Conservation (phyloP, 30 jellyfish, hydroid and myxozoan genomes). For the Aurelia sp. region DNA sequence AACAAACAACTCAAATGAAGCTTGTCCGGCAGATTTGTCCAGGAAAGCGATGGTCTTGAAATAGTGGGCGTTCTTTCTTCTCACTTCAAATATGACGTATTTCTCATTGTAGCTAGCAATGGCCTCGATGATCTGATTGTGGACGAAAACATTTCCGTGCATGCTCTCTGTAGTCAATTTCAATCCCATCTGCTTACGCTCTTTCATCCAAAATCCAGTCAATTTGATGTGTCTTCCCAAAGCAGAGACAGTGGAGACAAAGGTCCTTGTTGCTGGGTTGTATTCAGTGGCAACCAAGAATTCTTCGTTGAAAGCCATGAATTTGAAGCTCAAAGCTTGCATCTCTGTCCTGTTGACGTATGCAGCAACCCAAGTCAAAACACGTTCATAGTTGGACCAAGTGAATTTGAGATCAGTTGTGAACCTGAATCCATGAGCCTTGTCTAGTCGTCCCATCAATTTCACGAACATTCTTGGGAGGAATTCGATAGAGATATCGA, state of each 20-base stretch:
- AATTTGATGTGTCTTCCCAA: conserved; percentile 51
- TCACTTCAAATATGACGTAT: conserved; percentile 42
- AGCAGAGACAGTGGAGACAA: conserved; percentile 47
- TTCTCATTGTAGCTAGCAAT: conserved; percentile 33
- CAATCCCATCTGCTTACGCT: conserved; percentile 37
- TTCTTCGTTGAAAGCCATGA: conserved; percentile 37
- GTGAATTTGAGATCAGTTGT: conserved; percentile 80
- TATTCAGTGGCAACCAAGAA: conserved; percentile 55
- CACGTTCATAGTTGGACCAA: conserved; percentile 82
- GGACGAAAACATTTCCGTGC: conserved; percentile 30
- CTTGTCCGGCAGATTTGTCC: conserved; percentile 33
- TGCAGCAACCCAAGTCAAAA: conserved; percentile 65
- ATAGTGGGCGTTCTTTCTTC: conserved; percentile 41
- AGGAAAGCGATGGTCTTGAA: conserved; percentile 43
- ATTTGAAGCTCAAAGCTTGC: conserved; percentile 61
- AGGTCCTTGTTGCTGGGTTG: conserved; percentile 48
- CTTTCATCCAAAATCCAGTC: conserved; percentile 66
- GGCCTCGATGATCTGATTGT: conserved; percentile 58
- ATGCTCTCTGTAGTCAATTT: conserved; percentile 32
- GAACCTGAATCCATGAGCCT: conserved; percentile 74
- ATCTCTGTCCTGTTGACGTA: conserved; percentile 50
- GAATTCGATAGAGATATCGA: conserved; percentile 85
- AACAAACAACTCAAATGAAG: conserved; percentile 42
- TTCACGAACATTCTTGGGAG: conserved; percentile 92
- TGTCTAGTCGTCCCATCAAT: conserved; percentile 80